These are phyloP conservation scores for Colossoma macropomum DNA, from an alignment of 2,113 vertebrate species.

Conservation along the genomic window DNA sequence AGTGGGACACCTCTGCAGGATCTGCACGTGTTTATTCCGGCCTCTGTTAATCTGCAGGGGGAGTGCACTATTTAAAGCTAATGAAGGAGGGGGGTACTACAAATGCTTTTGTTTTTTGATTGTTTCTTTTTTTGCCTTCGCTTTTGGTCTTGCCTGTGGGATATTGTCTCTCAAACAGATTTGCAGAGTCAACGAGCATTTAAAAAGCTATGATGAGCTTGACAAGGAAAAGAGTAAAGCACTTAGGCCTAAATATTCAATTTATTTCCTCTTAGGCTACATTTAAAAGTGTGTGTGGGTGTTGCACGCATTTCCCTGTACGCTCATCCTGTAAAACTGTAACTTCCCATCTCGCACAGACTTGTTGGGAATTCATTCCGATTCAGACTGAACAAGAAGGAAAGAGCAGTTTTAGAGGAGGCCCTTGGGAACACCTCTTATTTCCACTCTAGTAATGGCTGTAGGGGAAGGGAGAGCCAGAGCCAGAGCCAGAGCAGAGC, in stretches of 20 bases:
- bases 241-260: slow-evolving; percentile 13
- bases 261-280: background rate
- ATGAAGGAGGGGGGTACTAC: slow-evolving; percentile 69
- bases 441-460: slow-evolving; percentile 26
- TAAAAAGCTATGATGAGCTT: background rate
- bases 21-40: slow-evolving; percentile 74
- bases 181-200: background rate
- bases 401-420: slow-evolving; percentile 39
- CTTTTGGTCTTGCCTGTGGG: slow-evolving; percentile 34
- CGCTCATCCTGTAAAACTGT: slow-evolving; percentile 25
- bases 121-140: background rate
- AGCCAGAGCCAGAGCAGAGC: background rate
- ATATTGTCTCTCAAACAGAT: slow-evolving; percentile 25
- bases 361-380: slow-evolving; percentile 33
- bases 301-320: slow-evolving; percentile 23
- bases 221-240: background rate
- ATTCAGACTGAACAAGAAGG: slow-evolving; percentile 37
- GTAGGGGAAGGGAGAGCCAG: background rate
- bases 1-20: slow-evolving; percentile 72
- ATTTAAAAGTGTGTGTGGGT: background rate
- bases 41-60: slow-evolving; percentile 80
- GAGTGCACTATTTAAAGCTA: slow-evolving; percentile 75
- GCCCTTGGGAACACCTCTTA: slow-evolving; percentile 35
- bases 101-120: slow-evolving; percentile 46
- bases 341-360: slow-evolving; percentile 14